phyloP scores from a whole-genome alignment of 2,888 invertebrate genomes.

The Hydriomena furcata region DNA sequence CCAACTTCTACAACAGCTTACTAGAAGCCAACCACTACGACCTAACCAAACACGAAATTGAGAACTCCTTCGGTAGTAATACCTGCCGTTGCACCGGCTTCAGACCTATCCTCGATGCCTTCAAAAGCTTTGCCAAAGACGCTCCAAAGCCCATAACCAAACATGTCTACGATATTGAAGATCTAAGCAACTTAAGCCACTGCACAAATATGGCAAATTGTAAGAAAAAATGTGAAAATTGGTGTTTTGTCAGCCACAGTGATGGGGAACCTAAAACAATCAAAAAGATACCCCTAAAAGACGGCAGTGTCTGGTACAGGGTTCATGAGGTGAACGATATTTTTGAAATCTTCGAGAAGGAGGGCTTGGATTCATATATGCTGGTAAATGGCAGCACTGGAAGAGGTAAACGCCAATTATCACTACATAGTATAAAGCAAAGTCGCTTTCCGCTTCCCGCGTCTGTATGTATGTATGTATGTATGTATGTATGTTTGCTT shows the following conservation, averaged over 20 bases:
- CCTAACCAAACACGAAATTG: constrained; percentile 77
- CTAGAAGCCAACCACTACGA: constrained; percentile 38
- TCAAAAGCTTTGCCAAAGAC: constrained; percentile 88
- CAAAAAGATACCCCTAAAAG: constrained; percentile 54
- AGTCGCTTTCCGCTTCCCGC: too few species aligned
- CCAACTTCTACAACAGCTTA: constrained; percentile 29
- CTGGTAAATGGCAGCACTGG: constrained; percentile 89
- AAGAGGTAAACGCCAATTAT: constrained; percentile 84
- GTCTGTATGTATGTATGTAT: too few species aligned
- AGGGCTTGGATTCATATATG: constrained; percentile 76
- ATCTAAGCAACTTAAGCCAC: constrained; percentile 50
- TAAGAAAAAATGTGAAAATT: constrained; percentile 52
- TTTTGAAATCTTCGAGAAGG: constrained; percentile 68
- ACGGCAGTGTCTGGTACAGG: constrained; percentile 78
- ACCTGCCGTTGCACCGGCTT: constrained; percentile 93
- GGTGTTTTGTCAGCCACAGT: constrained; percentile 55
- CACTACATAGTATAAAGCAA: too few species aligned
- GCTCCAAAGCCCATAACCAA: constrained; percentile 65
- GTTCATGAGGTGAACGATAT: constrained; percentile 75
- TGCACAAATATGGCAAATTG: constrained; percentile 52
- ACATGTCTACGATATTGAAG: constrained; percentile 74
- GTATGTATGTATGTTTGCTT: too few species aligned
- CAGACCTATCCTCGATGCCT: constrained; percentile 89
- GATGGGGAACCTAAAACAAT: constrained; percentile 39
- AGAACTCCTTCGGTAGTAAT: constrained; percentile 89